Evolutionary conservation across 1,140 invertebrate genomes (phyloP).

Genomic region (Dufourea novaeangliae): DNA sequence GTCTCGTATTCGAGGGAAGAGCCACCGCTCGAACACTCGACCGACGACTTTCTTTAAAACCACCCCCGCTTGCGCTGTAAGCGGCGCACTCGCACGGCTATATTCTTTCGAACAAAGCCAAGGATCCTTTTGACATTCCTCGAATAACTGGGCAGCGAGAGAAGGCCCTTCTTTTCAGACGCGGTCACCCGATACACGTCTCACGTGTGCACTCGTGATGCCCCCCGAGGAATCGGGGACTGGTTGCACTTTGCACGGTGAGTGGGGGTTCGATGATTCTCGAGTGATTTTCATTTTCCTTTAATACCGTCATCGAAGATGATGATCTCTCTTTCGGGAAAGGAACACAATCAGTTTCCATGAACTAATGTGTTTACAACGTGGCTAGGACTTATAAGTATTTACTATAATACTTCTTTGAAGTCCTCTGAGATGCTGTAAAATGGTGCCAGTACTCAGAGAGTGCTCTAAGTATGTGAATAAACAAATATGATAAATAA

Average conservation of each 20-base stretch:
- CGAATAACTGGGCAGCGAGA: slow-evolving; percentile 43
- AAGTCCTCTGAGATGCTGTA: no score
- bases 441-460: no score
- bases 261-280: no score
- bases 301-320: no score
- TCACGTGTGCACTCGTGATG: background rate
- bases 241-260: background rate
- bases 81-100: background rate
- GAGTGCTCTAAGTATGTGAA: no score
- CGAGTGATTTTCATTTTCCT: no score
- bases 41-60: slow-evolving; percentile 16
- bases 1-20: background rate
- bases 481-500: no score
- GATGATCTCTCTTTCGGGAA: no score
- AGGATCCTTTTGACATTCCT: slow-evolving; percentile 43
- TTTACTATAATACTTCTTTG: no score
- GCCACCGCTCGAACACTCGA: background rate
- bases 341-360: no score
- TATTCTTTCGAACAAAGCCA: slow-evolving; percentile 52
- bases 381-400: no score
- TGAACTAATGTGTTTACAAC: no score
- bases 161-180: slow-evolving; percentile 16
- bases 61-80: slow-evolving; percentile 23
- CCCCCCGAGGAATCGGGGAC: background rate
- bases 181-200: slow-evolving; percentile 42